Percentiles rank a stretch among this genome's conserved stretches.
Evolutionary conservation across 2,888 invertebrate species (phyloP).

Genomic region (Noctuana brunneofusca): DNA sequence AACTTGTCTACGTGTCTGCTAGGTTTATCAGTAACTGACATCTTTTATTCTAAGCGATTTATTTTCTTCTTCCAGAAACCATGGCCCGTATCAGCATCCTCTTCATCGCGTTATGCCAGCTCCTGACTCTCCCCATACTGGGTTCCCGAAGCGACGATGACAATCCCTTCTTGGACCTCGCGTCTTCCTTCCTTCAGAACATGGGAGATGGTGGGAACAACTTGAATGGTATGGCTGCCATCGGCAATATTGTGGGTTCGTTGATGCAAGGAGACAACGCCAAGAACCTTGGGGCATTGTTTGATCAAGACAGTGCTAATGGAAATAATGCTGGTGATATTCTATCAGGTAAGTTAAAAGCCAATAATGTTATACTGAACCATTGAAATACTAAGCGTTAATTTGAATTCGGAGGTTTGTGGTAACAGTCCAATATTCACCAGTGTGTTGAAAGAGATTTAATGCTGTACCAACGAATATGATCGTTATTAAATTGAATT

Average conservation of each 20-base stretch:
- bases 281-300: conserved; percentile 76
- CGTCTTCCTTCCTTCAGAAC: conserved; percentile 86
- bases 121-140: conserved; percentile 54
- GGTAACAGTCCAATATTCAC: too few relatives aligned
- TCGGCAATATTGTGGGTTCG: conserved; percentile 86
- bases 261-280: conserved; percentile 87
- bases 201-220: conserved; percentile 70
- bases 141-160: conserved; percentile 64
- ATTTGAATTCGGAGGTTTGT: too few relatives aligned
- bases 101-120: conserved; percentile 52
- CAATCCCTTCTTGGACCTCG: conserved; percentile 86
- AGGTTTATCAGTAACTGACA: too few relatives aligned
- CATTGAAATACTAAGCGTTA: too few relatives aligned
- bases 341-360: conserved; percentile 63
- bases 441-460: too few relatives aligned
- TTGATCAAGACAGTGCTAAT: conserved; percentile 61
- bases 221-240: conserved; percentile 77
- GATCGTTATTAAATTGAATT: too few relatives aligned
- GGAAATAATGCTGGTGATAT: conserved; percentile 72
- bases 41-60: too few relatives aligned
- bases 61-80: conserved; percentile 36
- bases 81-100: conserved; percentile 59
- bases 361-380: not conserved
- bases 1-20: too few relatives aligned
- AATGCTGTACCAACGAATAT: too few relatives aligned